These are phyloP conservation scores for Paramormyrops kingsleyae DNA, from an alignment of 2,113 vertebrate genomes.

Conservation along the genomic window DNA sequence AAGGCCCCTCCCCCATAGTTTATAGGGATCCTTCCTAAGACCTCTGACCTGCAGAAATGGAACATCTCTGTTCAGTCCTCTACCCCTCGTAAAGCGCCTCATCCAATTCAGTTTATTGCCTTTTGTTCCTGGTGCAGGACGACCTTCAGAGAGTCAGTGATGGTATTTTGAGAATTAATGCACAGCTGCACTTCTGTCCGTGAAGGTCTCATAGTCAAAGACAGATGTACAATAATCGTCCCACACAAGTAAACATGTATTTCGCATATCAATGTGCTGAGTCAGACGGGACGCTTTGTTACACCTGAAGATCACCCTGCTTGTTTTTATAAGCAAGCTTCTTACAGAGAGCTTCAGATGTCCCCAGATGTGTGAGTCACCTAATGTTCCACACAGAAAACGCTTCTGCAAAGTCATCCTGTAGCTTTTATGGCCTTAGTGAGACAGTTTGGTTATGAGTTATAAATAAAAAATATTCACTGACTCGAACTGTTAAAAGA, in stretches of 20 bases:
- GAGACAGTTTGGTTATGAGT: background rate
- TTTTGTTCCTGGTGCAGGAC: background rate
- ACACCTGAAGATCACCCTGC: background rate
- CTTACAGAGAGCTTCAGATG: background rate
- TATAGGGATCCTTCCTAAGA: background rate
- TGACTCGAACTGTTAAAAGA: background rate
- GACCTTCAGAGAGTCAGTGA: background rate
- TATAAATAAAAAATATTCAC: background rate
- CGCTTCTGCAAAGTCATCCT: background rate
- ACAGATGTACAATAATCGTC: background rate
- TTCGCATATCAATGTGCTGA: background rate
- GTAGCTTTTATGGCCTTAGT: background rate
- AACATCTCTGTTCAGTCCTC: background rate
- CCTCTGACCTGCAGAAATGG: background rate
- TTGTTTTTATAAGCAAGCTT: background rate
- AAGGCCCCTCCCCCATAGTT: background rate
- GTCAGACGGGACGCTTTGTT: background rate
- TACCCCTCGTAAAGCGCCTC: background rate
- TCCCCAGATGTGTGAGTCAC: background rate
- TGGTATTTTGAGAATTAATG: background rate
- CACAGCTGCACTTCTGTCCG: background rate
- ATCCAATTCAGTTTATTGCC: background rate
- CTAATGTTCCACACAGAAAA: background rate
- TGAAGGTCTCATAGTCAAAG: background rate
- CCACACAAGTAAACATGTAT: background rate